Evolutionary conservation across 1,140 invertebrate genomes (phyloP), one percentile per base, ranked within the genome.

Genomic region (Andrena cerasifolii): DNA sequence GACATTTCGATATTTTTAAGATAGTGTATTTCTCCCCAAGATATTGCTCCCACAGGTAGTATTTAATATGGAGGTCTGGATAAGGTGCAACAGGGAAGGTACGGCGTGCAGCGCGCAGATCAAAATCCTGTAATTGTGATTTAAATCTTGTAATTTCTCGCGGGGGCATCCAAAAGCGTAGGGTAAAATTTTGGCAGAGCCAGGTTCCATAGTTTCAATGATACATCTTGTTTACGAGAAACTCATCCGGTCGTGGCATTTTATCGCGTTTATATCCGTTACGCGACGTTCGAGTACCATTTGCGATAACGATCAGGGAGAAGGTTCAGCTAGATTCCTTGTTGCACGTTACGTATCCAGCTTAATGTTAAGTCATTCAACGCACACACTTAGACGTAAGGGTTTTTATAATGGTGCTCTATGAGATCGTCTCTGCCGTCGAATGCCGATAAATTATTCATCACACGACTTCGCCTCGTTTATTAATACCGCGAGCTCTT

Each of bases 321-420:
- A 26, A 24, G 10, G 16, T 49, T 2, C 3, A 0, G 6, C 8
- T 24, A 26, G 7, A n/a, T 68, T 84, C 65, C 79, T 78, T 70
- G 78, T 86, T 82, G 59, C 77, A 86, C 78, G 70, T 63, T 82
- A 10, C 68, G 53, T 79, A 77, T 76, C 72, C 65, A 78, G 43
- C 54, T 72, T 83, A 88, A 89, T 80, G 78, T 84, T 86, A 89
- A 88, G 86, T 82, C 73, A 88, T 89, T 87, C 80, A 90, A 90
- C 88, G 88, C 88, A 89, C 89, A 90, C 79, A 86, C 51, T 40
- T 90, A 89, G 87, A 36, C 76, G 63, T 89, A 90, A 89, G 88
- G 76, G 84, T 84, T 86, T 87, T 89, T 89, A 88, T 87, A 88
- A 89, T 85, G 89, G 85, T 90, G 88, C 77, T 88, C 84, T 87